A percentile compares a stretch with the other conserved stretches of the same genome.
phyloP scores from a whole-genome alignment of 23 tunicate genomes.

The Phallusia fumigata region DNA sequence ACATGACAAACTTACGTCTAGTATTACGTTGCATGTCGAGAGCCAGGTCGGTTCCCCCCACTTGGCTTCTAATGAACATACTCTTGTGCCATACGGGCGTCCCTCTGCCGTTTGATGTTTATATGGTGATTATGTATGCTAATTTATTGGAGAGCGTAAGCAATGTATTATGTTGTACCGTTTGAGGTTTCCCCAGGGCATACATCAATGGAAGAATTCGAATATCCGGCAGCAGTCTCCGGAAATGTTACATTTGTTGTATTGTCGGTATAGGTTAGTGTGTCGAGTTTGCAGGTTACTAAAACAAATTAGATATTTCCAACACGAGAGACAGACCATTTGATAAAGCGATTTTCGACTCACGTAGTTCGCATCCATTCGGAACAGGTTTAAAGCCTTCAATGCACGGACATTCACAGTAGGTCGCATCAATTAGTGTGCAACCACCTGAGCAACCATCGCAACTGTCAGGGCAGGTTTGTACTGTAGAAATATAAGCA shows the following conservation, averaged over 20 bases:
- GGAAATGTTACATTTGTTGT: constrained; percentile 17
- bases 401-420: neutral
- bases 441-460: constrained; percentile 3
- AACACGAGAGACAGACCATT: too few relatives aligned
- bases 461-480: neutral
- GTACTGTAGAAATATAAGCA: neutral
- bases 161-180: neutral
- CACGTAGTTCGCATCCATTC: constrained; percentile 2
- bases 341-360: neutral
- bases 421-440: neutral
- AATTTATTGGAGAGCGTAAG: too few relatives aligned
- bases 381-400: neutral
- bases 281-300: neutral
- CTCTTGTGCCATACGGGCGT: constrained; percentile 36
- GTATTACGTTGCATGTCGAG: constrained; percentile 36
- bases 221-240: constrained; percentile 17
- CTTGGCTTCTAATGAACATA: constrained; percentile 33
- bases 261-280: neutral
- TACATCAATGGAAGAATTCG: neutral
- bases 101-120: constrained; percentile 24
- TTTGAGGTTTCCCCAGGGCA: constrained; percentile 20
- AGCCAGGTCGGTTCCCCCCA: constrained; percentile 64
- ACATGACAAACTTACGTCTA: constrained; percentile 32
- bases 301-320: neutral
- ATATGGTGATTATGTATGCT: neutral